Evolutionary conservation across 2,888 invertebrate species (phyloP), one percentile per base, ranked within the genome.

Genomic region (Anoplius nigerrimus): DNA sequence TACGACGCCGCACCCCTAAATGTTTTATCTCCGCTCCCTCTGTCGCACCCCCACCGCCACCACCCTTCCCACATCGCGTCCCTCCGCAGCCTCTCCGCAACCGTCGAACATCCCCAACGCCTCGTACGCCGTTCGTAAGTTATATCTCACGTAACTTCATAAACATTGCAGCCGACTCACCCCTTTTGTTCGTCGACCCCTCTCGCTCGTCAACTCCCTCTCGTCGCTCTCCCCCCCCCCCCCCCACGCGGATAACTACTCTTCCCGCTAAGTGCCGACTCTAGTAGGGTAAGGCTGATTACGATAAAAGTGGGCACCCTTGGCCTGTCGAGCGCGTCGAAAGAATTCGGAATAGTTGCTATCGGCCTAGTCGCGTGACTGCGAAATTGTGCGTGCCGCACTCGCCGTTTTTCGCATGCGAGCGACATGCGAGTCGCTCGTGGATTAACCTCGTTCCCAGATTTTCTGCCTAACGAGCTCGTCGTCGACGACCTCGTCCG

Each of bases 1-100:
- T 73, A 72, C 71, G 64, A 73, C 45, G 56, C 60, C 60, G 63
- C 65, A 13, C 34, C 66, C 72, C 70, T 75, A 76, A 79, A 79
- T 78, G 63, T 62, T 64, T 6, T 20, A 27, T 62, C 27, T 66
- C 34, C 4, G 16, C 42, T 21, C 27, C 43, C 18, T 21, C 16
- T 53, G 4, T 42, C 56, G n/a, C 45, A 8, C 6, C 16, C 16
- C 48, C 18, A 55, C 42, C 13, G 43, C 18, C 42, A 45, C 15
- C 20, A 15, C 53, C 13, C 21, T 51, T 27, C 27, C 11, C 2
- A 18, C 34, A 21, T 13, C 22, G 20, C 18, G 16, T 46, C 46
- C 60, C 20, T 6, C 18, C 4, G 15, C 53, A 34, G 15, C 27
- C 21, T 22, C 61, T 43, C n/a, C 11, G 18, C 53, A 15, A 22